These are phyloP conservation scores for Riparia riparia DNA, from an alignment of 2,113 vertebrate species.

Conservation along the genomic window DNA sequence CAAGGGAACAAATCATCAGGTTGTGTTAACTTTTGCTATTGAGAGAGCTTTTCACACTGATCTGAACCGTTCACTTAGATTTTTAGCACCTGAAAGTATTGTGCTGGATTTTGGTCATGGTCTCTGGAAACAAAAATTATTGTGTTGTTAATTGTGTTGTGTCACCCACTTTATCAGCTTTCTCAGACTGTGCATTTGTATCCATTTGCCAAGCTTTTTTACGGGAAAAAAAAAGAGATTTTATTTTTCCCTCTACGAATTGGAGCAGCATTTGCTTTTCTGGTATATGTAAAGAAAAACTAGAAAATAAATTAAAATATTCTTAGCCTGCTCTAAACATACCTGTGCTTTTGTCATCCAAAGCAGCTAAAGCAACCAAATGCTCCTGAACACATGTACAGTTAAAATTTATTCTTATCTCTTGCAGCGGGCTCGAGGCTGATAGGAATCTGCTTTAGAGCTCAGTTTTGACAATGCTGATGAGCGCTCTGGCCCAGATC, in stretches of 20 bases:
- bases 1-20: conserved; percentile 1
- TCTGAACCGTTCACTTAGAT: conserved; percentile 24
- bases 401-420: neutral
- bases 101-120: conserved; percentile 10
- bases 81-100: neutral
- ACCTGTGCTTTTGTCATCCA: neutral
- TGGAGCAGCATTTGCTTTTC: neutral
- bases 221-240: neutral
- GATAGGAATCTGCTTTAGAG: neutral
- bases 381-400: neutral
- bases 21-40: conserved; percentile 24
- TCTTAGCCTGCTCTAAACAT: neutral
- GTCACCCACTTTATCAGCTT: conserved; percentile 17
- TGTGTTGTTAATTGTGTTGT: conserved; percentile 20
- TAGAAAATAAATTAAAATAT: neutral
- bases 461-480: neutral
- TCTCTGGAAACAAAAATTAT: neutral
- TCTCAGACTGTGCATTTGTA: neutral
- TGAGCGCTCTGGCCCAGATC: neutral
- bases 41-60: conserved; percentile 19
- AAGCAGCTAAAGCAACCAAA: neutral
- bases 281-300: neutral
- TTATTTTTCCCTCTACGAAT: neutral
- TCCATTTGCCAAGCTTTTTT: conserved; percentile 14
- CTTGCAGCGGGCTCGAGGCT: neutral